Evolutionary conservation across 2,888 invertebrate species (phyloP).

Genomic region (Mesorhabditis sp.): DNA sequence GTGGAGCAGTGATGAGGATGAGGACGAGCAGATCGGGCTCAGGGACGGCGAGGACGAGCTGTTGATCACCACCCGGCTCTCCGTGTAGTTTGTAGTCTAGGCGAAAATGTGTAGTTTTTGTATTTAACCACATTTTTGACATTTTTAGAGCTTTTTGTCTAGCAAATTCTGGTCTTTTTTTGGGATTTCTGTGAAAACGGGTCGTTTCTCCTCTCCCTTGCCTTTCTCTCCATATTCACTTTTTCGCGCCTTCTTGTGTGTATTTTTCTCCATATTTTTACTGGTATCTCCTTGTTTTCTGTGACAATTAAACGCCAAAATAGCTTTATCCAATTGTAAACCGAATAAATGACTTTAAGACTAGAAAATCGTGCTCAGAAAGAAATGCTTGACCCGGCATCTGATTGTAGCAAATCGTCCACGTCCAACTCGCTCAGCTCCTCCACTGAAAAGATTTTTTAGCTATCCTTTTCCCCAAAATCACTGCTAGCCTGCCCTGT

Average conservation of each 20-base stretch:
- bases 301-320: not conserved
- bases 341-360: too few species aligned
- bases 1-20: constrained; percentile 21
- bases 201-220: not conserved
- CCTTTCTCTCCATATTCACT: not conserved
- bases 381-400: constrained; percentile 4
- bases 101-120: not conserved
- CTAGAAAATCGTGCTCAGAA: not conserved
- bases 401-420: not conserved
- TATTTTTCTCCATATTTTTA: not conserved
- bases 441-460: not conserved
- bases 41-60: too few species aligned
- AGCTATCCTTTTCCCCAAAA: too few species aligned
- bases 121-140: too few species aligned
- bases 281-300: not conserved
- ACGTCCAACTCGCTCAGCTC: constrained; percentile 2
- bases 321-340: not conserved
- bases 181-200: not conserved
- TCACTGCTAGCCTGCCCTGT: too few species aligned
- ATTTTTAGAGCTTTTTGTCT: not conserved
- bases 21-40: constrained; percentile 6
- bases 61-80: too few species aligned
- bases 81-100: too few species aligned
- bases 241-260: not conserved
- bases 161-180: not conserved